Evolutionary conservation across 2,797 vertebrate species (phyloP).

Genomic region (Carcharodon carcharias): DNA sequence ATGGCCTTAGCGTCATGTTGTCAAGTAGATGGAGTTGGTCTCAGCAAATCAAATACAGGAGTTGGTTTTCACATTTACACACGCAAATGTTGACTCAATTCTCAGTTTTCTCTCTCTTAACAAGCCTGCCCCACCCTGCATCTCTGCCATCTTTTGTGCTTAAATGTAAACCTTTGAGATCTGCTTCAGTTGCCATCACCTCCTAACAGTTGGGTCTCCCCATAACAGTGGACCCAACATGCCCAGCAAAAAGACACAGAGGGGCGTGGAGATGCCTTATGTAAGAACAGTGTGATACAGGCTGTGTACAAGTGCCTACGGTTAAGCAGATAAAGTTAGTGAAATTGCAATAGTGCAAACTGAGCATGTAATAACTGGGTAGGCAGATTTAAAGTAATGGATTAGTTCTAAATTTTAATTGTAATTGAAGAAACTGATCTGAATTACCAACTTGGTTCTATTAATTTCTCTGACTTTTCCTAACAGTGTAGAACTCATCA

Average conservation of each 20-base stretch:
- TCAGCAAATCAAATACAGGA: not conserved
- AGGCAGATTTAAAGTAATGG: not conserved
- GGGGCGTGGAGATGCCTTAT: too few relatives aligned
- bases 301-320: not conserved
- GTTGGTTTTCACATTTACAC: not conserved
- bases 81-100: not conserved
- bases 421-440: not conserved
- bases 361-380: not conserved
- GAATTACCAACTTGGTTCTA: not conserved
- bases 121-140: too few relatives aligned
- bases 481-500: not conserved
- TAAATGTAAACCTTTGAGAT: not conserved
- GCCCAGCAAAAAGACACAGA: not conserved
- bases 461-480: not conserved
- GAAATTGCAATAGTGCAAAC: not conserved
- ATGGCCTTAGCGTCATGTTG: not conserved
- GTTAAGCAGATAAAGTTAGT: not conserved
- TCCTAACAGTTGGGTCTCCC: too few relatives aligned
- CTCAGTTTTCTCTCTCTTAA: not conserved
- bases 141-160: not conserved
- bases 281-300: not conserved
- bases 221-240: not conserved
- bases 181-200: not conserved
- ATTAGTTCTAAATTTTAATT: not conserved
- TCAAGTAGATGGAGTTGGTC: not conserved